Evolutionary conservation across 1,140 invertebrate species (phyloP).

Genomic region (Chironomus striatipennis): DNA sequence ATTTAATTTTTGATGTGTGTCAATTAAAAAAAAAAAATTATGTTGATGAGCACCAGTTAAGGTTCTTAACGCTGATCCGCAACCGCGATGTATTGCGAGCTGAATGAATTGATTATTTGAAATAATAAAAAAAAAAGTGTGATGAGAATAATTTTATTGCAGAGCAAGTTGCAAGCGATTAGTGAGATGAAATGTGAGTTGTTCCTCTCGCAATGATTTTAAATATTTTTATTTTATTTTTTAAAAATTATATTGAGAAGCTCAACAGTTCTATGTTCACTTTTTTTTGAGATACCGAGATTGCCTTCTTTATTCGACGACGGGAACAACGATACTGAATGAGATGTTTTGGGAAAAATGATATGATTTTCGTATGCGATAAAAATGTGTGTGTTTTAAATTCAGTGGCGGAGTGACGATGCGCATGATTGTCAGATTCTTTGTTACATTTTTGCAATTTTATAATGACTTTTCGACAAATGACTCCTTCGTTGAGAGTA

Average conservation of each 20-base stretch:
- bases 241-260: neutral
- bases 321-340: conserved; percentile 11
- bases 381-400: conserved; percentile 7
- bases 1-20: neutral
- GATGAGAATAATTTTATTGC: neutral
- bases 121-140: neutral
- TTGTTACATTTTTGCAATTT: neutral
- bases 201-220: neutral
- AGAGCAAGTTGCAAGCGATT: neutral
- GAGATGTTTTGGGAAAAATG: neutral
- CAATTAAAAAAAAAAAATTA: neutral
- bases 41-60: neutral
- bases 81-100: neutral
- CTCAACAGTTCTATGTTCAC: neutral
- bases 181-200: neutral
- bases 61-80: neutral
- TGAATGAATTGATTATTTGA: conserved; percentile 2
- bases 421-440: neutral
- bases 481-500: no score
- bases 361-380: conserved; percentile 13
- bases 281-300: conserved; percentile 6
- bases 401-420: neutral
- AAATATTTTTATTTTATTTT: neutral
- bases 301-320: conserved; percentile 3
- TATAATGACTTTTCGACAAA: neutral